These are phyloP conservation scores for Dipodomys ordii DNA, from an alignment of 2,113 vertebrate species.

Conservation along the genomic window DNA sequence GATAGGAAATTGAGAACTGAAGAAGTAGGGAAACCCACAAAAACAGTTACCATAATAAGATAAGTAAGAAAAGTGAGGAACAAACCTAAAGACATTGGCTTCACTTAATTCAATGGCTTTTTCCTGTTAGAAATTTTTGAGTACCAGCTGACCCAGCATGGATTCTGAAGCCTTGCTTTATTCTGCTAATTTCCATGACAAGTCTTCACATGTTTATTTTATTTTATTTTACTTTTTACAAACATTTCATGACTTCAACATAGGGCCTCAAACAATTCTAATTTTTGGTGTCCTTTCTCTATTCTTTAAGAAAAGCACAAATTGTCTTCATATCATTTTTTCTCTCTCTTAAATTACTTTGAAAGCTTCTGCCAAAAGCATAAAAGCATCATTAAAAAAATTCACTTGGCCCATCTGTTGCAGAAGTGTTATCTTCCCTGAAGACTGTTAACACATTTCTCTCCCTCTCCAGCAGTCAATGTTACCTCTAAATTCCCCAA, in stretches of 20 bases:
- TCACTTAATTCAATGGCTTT: background rate
- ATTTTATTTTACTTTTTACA: slow-evolving; percentile 18
- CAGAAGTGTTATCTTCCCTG: slow-evolving; percentile 41
- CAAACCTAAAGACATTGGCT: background rate
- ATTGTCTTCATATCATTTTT: slow-evolving; percentile 56
- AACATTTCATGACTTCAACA: slow-evolving; percentile 37
- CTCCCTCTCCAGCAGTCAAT: slow-evolving; percentile 43
- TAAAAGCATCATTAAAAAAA: slow-evolving; percentile 66
- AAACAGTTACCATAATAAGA: background rate
- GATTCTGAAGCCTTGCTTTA: slow-evolving; percentile 20
- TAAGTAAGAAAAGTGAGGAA: background rate
- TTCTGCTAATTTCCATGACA: background rate
- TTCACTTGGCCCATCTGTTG: slow-evolving; percentile 62
- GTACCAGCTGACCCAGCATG: background rate
- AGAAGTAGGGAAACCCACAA: background rate
- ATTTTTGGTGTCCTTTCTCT: slow-evolving; percentile 1
- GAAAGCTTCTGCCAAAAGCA: slow-evolving; percentile 62
- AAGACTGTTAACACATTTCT: slow-evolving; percentile 39
- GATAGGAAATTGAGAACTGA: background rate
- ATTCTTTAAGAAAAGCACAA: slow-evolving; percentile 48
- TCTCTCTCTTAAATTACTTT: slow-evolving; percentile 59
- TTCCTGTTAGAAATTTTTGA: background rate
- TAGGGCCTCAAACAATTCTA: background rate
- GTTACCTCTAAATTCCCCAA: slow-evolving; percentile 38
- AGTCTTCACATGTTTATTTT: background rate